Evolutionary conservation across 2,888 invertebrate genomes (phyloP), one percentile per base, ranked within the genome.

Genomic region (Macroteleia sp.): DNA sequence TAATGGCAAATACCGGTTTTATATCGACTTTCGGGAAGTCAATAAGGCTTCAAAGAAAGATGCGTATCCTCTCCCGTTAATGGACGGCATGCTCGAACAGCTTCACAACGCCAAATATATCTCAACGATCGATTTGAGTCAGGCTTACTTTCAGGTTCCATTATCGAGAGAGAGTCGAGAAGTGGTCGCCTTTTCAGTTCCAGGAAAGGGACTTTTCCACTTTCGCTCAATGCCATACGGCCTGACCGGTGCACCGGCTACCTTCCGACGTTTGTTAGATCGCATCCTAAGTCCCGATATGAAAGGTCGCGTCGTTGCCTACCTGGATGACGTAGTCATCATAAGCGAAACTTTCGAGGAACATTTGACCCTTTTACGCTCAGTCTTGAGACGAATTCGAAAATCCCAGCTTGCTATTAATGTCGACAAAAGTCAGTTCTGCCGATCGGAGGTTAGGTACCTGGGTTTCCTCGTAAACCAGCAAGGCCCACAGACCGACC

Each of bases 71-170:
- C n/a, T n/a, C n/a, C n/a, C n/a, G n/a, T n/a, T n/a, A n/a, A n/a
- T n/a, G n/a, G n/a, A n/a, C n/a, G 39, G 56, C 0, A 76, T 80
- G 1, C 19, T 82, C 1, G 64, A 62, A 0, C 34, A 67, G 34
- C 57, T 81, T 0, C 36, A 57, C 14, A n/a, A 42, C 6, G 80
- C 73, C 1, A 56, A 62, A 41, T 57, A 74, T 6, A 80, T 83
- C n/a, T 81, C 81, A 0, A 81, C 67, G 0, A 16, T 83, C 0
- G 81, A 83, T 28, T 22, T 81, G n/a, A 82, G 71, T 5, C 69
- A 80, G 10, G 81, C 80, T 0, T 82, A 80, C 12, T 75, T 81
- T 10, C 80, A 83, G 36, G 67, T 83, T 1, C 79, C 76, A 0
- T 59, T 83, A 34, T 20, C 69, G 0, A 6, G n/a, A 3, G 22